Conservation (phyloP, 2,888 invertebrate species). For the Drosophila bunnanda region DNA sequence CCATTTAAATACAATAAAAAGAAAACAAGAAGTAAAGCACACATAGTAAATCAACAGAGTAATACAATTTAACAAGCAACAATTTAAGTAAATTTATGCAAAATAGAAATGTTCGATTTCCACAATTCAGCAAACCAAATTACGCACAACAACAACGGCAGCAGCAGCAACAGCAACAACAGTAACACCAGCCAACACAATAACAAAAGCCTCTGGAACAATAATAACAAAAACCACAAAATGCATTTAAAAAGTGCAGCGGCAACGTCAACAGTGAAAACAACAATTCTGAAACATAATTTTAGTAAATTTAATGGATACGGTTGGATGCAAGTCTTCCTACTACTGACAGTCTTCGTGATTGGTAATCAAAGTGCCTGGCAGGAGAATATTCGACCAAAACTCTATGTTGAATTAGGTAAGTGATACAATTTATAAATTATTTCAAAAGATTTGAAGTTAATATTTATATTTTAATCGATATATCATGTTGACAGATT, state of each 20-base stretch:
- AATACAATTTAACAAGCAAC: conserved; percentile 47
- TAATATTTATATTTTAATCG: too few species aligned
- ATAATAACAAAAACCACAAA: conserved; percentile 42
- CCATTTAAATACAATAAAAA: conserved; percentile 16
- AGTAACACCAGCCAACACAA: too few species aligned
- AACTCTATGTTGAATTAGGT: conserved; percentile 97
- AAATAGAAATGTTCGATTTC: conserved; percentile 69
- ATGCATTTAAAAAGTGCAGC: conserved; percentile 47
- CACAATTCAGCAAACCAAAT: conserved; percentile 60
- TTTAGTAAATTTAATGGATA: conserved; percentile 47
- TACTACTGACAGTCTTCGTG: conserved; percentile 84
- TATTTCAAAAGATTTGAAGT: not conserved
- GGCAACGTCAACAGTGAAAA: conserved; percentile 53
- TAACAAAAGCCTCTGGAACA: conserved; percentile 35
- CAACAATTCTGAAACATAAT: conserved; percentile 60
- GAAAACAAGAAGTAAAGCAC: conserved; percentile 24
- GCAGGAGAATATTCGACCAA: conserved; percentile 96
- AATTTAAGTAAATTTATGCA: conserved; percentile 65
- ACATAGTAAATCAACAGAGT: conserved; percentile 50
- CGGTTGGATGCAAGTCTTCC: conserved; percentile 81
- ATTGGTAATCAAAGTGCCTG: conserved; percentile 88
- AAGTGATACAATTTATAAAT: conserved; percentile 85
- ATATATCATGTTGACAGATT: too few species aligned
- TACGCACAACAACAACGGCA: conserved; percentile 43
- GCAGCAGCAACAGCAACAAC: conserved; percentile 15